A percentile compares a stretch with the other conserved stretches of the same genome.
phyloP scores from a whole-genome alignment of 1,140 invertebrate genomes.

The Calephelis nemesis region DNA sequence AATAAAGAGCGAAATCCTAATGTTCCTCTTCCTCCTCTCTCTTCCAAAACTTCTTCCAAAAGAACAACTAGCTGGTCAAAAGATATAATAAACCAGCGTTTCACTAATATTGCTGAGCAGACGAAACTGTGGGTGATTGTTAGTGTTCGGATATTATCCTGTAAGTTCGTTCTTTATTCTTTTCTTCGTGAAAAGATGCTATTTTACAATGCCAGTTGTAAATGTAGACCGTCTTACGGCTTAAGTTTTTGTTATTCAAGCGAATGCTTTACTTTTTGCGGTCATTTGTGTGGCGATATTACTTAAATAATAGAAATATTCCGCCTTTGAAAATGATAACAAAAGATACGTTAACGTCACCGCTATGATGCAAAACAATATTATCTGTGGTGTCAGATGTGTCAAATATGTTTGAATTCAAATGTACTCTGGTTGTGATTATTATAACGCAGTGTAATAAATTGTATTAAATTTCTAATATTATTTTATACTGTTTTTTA shows the following conservation, averaged over 20 bases:
- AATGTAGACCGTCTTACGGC: constrained; percentile 13
- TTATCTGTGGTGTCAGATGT: constrained; percentile 14
- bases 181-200: constrained; percentile 12
- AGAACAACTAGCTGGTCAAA: no score
- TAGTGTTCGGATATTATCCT: no score
- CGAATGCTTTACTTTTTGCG: constrained; percentile 14
- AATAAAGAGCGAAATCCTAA: no score
- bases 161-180: not conserved
- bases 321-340: constrained; percentile 6
- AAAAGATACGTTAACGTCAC: constrained; percentile 11
- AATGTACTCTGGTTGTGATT: not conserved
- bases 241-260: constrained; percentile 25
- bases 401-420: constrained; percentile 14
- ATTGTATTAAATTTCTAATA: not conserved
- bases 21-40: no score
- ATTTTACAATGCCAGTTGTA: constrained; percentile 20
- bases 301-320: constrained; percentile 21
- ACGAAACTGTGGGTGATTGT: no score
- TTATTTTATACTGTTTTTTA: not conserved
- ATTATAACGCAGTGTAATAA: not conserved
- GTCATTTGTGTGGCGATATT: not conserved
- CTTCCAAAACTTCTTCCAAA: no score
- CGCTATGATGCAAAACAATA: constrained; percentile 10
- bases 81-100: no score
- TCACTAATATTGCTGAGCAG: no score